Conservation (phyloP, 2,888 invertebrate genomes). For the Caenorhabditis auriculariae region DNA sequence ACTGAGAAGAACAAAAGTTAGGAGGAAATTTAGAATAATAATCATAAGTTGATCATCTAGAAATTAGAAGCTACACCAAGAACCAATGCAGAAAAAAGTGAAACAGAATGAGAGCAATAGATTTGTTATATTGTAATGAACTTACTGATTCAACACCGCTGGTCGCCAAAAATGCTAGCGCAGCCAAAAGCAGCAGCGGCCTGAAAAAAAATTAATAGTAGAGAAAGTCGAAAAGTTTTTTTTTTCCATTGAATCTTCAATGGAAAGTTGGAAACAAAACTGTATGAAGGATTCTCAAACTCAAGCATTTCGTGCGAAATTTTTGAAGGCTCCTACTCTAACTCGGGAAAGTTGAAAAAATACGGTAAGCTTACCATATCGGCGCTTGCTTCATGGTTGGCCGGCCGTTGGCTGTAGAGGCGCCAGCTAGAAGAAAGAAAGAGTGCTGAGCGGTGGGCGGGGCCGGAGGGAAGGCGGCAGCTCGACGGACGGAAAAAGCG, state of each 20-base stretch:
- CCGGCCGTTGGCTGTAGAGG: constrained; percentile 33
- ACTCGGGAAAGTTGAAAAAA: constrained; percentile 6
- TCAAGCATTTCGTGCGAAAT: too few relatives aligned
- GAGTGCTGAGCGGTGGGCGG: constrained; percentile 19
- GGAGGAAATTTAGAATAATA: too few relatives aligned
- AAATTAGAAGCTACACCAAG: too few relatives aligned
- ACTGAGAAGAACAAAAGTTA: too few relatives aligned
- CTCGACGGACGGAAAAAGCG: background rate
- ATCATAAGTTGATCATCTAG: too few relatives aligned
- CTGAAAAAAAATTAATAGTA: constrained; percentile 12
- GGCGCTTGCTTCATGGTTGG: constrained; percentile 33
- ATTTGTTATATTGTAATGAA: too few relatives aligned
- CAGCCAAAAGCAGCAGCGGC: constrained; percentile 35
- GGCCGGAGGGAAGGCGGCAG: constrained; percentile 1
- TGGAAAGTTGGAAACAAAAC: background rate
- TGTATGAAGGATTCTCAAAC: too few relatives aligned
- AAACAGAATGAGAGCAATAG: too few relatives aligned
- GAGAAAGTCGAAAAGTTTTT: background rate
- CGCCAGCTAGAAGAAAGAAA: constrained; percentile 26
- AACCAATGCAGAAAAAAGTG: too few relatives aligned
- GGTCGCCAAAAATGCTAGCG: constrained; percentile 26
- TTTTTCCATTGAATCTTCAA: background rate
- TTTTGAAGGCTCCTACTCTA: too few relatives aligned
- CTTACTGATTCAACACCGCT: constrained; percentile 39
- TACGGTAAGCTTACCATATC: constrained; percentile 23